Percentiles rank a stretch among this genome's conserved stretches.
phyloP scores from a whole-genome alignment of 1,140 invertebrate species.

The Caerostris darwini region DNA sequence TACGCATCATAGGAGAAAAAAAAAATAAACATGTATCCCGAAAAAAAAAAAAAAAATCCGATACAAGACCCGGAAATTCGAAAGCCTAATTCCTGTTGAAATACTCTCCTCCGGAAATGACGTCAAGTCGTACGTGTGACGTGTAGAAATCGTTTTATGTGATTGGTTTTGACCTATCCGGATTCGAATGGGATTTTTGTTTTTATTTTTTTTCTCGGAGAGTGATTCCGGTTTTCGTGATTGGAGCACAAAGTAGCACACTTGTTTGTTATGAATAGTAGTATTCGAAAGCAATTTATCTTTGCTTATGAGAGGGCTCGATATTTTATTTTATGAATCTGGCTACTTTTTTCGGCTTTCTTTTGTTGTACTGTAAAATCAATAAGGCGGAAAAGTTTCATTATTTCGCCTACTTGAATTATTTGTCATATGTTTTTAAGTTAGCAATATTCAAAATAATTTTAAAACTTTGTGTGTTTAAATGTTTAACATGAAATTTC shows the following conservation, averaged over 20 bases:
- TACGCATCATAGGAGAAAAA: background rate
- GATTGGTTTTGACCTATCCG: slow-evolving; percentile 48
- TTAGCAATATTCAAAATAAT: too few species aligned
- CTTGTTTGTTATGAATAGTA: background rate
- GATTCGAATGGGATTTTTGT: background rate
- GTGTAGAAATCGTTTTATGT: slow-evolving; percentile 50
- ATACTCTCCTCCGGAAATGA: slow-evolving; percentile 38
- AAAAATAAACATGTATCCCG: slow-evolving; percentile 8
- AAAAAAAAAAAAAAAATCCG: slow-evolving; percentile 44
- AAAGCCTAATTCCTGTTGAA: slow-evolving; percentile 52
- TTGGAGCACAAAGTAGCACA: background rate
- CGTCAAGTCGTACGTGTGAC: slow-evolving; percentile 55
- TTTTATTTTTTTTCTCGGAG: background rate
- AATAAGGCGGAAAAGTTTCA: background rate
- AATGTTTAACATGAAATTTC: too few species aligned
- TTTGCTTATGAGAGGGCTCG: background rate
- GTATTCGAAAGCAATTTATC: background rate
- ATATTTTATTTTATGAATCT: background rate
- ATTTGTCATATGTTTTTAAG: background rate
- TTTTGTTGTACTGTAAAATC: background rate
- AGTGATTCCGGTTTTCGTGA: background rate
- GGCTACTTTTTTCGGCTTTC: background rate
- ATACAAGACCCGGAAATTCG: slow-evolving; percentile 47
- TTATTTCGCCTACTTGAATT: background rate
- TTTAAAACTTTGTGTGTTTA: too few species aligned